Conservation (phyloP, 2,797 vertebrate species). For the Poecile montanus region DNA sequence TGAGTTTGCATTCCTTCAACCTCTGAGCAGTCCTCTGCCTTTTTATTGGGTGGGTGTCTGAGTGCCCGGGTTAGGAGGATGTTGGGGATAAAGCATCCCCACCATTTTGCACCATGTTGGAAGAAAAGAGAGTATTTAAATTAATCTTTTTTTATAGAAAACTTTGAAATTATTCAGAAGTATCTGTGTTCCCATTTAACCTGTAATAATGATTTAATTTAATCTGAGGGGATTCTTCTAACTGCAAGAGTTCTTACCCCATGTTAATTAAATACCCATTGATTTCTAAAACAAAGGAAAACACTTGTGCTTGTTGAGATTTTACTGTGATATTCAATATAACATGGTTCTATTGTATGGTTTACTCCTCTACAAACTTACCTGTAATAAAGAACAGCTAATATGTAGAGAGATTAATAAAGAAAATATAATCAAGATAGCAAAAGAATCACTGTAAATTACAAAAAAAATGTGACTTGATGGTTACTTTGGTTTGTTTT, state of each 20-base stretch:
- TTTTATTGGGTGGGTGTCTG: not conserved
- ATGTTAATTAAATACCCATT: constrained; percentile 43
- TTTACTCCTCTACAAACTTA: constrained; percentile 25
- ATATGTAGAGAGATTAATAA: constrained; percentile 15
- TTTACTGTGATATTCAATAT: constrained; percentile 15
- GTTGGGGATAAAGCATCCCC: not conserved
- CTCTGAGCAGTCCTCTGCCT: not conserved
- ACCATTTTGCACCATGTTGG: not conserved
- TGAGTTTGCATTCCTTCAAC: not conserved
- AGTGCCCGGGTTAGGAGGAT: not conserved
- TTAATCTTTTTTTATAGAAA: not conserved
- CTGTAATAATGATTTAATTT: constrained; percentile 1
- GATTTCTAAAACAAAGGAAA: constrained; percentile 39
- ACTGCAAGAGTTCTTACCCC: not conserved
- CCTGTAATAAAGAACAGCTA: constrained; percentile 35
- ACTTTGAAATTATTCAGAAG: not conserved
- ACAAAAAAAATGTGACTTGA: not conserved
- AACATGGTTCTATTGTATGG: not conserved
- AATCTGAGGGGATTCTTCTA: constrained; percentile 15
- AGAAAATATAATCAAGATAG: constrained; percentile 21
- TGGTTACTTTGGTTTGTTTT: not conserved
- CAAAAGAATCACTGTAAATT: not conserved
- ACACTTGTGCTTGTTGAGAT: constrained; percentile 9
- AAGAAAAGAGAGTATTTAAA: not conserved
- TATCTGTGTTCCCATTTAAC: not conserved